Evolutionary conservation across 2,888 invertebrate genomes (phyloP).

Genomic region (Dasypolia templi): DNA sequence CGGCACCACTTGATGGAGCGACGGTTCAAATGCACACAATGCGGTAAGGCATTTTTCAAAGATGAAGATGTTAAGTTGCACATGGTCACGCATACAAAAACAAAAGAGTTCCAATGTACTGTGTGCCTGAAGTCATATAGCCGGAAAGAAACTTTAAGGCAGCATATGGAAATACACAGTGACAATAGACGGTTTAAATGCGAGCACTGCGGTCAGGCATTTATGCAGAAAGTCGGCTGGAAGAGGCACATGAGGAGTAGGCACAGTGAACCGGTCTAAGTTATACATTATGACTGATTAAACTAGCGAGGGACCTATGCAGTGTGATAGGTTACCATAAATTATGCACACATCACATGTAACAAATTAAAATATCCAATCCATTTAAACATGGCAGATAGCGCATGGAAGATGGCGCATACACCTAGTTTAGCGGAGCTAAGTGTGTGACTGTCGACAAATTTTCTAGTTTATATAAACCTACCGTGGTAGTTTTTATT

Average conservation of each 20-base stretch:
- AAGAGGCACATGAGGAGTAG: slow-evolving; percentile 68
- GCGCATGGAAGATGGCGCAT: no score
- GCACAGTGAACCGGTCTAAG: slow-evolving; percentile 33
- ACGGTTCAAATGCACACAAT: slow-evolving; percentile 57
- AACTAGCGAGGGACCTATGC: background rate
- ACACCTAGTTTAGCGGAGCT: slow-evolving; percentile 68
- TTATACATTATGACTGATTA: background rate
- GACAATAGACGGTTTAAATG: slow-evolving; percentile 70
- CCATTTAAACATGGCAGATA: no score
- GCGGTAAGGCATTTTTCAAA: slow-evolving; percentile 53
- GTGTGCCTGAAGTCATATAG: slow-evolving; percentile 77
- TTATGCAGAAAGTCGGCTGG: slow-evolving; percentile 75
- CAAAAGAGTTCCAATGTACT: slow-evolving; percentile 76
- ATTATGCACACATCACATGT: slow-evolving; percentile 36
- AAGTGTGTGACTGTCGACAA: slow-evolving; percentile 69
- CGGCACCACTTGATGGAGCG: slow-evolving; percentile 72
- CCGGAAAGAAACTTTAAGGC: slow-evolving; percentile 68
- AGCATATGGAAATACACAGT: slow-evolving; percentile 74
- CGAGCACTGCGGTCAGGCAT: slow-evolving; percentile 69
- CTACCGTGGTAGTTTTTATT: no score
- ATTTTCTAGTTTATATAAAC: slow-evolving; percentile 73
- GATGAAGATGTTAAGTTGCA: slow-evolving; percentile 74
- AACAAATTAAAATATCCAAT: no score
- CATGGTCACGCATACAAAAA: slow-evolving; percentile 72
- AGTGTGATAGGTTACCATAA: slow-evolving; percentile 23